Evolutionary conservation across 2,888 invertebrate species (phyloP).

Genomic region (Pogonocherus hispidulus): DNA sequence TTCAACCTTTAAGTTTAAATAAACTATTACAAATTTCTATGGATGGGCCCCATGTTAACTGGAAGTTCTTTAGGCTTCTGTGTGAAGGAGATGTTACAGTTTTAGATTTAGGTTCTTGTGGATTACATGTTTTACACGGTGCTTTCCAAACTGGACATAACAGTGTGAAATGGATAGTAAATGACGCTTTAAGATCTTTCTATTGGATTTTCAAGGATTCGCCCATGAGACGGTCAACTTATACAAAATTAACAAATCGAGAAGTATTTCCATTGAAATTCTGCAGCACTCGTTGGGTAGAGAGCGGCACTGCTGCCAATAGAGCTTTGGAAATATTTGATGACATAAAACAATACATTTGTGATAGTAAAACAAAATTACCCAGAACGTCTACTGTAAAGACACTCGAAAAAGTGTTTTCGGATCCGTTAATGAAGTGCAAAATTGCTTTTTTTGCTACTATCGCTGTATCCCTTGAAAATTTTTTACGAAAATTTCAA

Average conservation of each 20-base stretch:
- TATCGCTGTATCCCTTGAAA: not conserved
- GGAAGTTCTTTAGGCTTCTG: conserved; percentile 34
- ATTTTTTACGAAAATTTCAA: conserved; percentile 1
- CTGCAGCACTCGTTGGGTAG: conserved; percentile 11
- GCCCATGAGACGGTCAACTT: conserved; percentile 28
- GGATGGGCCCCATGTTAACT: conserved; percentile 47
- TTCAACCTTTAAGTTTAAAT: not conserved
- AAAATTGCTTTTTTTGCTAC: conserved; percentile 7
- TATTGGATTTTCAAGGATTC: conserved; percentile 28
- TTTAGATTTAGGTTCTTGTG: conserved; percentile 54
- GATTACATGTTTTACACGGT: conserved; percentile 56
- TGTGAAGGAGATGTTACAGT: conserved; percentile 36
- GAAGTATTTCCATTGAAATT: conserved; percentile 13
- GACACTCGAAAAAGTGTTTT: not conserved
- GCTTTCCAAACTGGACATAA: conserved; percentile 53
- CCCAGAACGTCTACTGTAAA: conserved; percentile 8
- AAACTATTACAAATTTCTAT: conserved; percentile 48
- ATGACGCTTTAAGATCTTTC: conserved; percentile 48
- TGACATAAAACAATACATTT: not conserved
- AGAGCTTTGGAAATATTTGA: conserved; percentile 14
- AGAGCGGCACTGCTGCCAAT: not conserved
- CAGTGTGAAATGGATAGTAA: conserved; percentile 10
- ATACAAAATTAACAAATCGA: not conserved
- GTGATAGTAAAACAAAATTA: conserved; percentile 8
- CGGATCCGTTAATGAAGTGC: not conserved